Evolutionary conservation across 30 jellyfish, hydroid and myxozoan genomes (phyloP).

Genomic region (Hydractinia echinata): DNA sequence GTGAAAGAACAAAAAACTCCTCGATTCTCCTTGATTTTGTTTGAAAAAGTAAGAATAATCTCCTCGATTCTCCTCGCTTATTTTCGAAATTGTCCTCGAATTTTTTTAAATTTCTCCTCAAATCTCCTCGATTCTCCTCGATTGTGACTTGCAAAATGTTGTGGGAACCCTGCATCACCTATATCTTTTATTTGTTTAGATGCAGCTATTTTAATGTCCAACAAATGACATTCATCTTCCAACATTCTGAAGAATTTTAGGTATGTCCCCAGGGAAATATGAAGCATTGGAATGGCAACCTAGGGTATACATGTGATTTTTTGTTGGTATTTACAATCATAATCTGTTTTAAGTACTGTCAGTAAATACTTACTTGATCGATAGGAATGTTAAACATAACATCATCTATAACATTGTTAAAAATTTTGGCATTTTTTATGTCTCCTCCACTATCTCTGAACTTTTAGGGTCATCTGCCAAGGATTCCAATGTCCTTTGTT

Average conservation of each 20-base stretch:
- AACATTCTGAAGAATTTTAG: neutral
- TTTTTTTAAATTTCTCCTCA: too few relatives aligned
- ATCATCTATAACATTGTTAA: neutral
- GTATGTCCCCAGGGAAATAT: neutral
- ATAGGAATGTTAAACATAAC: neutral
- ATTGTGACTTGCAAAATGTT: too few relatives aligned
- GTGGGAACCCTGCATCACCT: too few relatives aligned
- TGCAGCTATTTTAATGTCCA: constrained; percentile 16
- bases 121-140: too few relatives aligned
- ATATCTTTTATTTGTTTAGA: neutral
- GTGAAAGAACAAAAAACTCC: too few relatives aligned
- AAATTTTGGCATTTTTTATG: neutral
- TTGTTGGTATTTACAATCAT: neutral
- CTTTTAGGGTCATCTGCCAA: too few relatives aligned
- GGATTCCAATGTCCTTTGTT: too few relatives aligned
- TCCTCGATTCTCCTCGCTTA: too few relatives aligned
- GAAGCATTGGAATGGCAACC: neutral
- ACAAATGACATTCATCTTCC: neutral
- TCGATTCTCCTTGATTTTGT: too few relatives aligned
- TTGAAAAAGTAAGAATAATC: too few relatives aligned
- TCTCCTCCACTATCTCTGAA: neutral
- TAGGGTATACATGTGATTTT: neutral
- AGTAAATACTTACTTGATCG: constrained; percentile 2
- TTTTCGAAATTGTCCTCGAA: too few relatives aligned
- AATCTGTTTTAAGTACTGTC: neutral